Conservation (phyloP, 2,113 vertebrate genomes). For the Manacus vitellinus region DNA sequence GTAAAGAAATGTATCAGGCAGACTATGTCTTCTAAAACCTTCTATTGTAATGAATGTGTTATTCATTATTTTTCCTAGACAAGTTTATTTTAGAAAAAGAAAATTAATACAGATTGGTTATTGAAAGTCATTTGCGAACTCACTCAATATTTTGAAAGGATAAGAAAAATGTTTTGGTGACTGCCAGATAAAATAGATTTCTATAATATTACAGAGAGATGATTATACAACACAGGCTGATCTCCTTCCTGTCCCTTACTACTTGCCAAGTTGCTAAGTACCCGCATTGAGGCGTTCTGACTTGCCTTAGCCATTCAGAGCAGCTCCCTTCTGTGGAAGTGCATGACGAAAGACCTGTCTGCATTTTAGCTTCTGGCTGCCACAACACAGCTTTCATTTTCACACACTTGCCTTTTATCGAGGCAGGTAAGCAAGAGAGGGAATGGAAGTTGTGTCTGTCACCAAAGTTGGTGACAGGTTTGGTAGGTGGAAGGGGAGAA, state of each 20-base stretch:
- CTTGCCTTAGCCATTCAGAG: neutral
- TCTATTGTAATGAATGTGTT: neutral
- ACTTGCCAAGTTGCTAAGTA: neutral
- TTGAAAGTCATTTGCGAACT: constrained; percentile 9
- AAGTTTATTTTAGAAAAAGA: constrained; percentile 38
- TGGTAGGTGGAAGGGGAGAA: neutral
- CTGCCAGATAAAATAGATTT: constrained; percentile 1
- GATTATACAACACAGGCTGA: neutral
- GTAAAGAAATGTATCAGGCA: constrained; percentile 15
- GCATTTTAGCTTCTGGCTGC: neutral
- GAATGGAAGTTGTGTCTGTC: neutral
- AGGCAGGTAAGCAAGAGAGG: neutral
- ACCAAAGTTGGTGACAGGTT: neutral
- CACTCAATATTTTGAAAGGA: constrained; percentile 27
- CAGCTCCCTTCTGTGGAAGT: neutral
- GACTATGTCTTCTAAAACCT: neutral
- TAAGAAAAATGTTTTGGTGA: constrained; percentile 25
- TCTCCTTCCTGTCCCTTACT: neutral
- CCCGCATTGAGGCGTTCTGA: neutral
- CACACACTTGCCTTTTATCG: neutral
- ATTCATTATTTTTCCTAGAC: constrained; percentile 39
- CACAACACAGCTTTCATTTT: neutral
- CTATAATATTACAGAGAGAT: neutral
- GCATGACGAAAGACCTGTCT: neutral
- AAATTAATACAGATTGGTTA: constrained; percentile 7